Base-by-base conservation (phyloP, 2,113 vertebrate genomes). In the Forbesichthys papilliferus region DNA sequence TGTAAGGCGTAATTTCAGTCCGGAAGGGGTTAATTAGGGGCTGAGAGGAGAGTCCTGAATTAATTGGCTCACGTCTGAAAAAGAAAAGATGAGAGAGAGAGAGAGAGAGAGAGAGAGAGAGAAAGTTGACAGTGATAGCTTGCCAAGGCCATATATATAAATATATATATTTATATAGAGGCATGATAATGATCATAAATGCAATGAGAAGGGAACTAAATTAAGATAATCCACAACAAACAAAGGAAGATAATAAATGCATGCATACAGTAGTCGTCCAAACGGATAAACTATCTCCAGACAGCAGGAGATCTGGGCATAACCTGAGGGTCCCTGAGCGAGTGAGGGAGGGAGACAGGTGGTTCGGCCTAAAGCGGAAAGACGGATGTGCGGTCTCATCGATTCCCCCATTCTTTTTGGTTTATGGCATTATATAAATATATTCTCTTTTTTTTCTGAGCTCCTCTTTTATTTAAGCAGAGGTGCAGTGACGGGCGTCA, bases 401-500 rank as follows among this genome's bases (percentile, higher is more conserved):
- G 71, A 52, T 68, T 36, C 58, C 74, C 48, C 71, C 53, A 70
- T 80, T 64, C 55, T 20, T 61, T 68, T 56, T 73, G 36, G 4
- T 42, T 42, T 42, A 42, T 6, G 36, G 36, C 36, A 8, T 42
- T 42, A 42, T 42, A 6, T 5, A 42, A 27, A 27, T 27, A 27
- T 27, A 27, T 27, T 27, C 27, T 42, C 33, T 69, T 46, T 74
- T 67, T 79, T 79, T 80, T 81, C 64, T 68, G 81, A 66, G 65
- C 79, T 73, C 83, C 67, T 69, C 70, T 68, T 84, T 77, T 76
- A 86, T 88, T 86, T 87, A 92, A 92, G 91, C 86, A 83, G 90
- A 93, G 93, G 93, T 94, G 91, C 81, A 80, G 88, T 93, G 87
- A 83, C 89, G 83, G 83, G 86, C 81, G 91, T 93, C 93, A 87